A percentile compares a stretch with the other conserved stretches of the same genome.
These are phyloP conservation scores for Lutraria lutraria DNA, from an alignment of 2,888 invertebrate genomes.

Conservation along the genomic window DNA sequence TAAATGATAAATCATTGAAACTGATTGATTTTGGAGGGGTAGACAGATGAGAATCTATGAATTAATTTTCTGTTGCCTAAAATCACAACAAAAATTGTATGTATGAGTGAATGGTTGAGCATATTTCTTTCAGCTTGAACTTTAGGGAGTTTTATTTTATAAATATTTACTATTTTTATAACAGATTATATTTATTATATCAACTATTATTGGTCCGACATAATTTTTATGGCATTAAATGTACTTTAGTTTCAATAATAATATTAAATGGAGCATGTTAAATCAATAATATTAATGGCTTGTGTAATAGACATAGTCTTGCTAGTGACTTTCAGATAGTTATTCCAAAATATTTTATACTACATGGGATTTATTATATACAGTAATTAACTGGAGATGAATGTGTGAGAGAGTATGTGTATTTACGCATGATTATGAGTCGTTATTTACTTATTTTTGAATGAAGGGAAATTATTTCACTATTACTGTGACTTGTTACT, in stretches of 20 bases:
- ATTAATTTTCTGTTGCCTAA: too few species aligned
- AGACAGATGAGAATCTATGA: too few species aligned
- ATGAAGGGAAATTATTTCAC: too few species aligned
- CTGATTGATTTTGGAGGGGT: too few species aligned
- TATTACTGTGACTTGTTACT: too few species aligned
- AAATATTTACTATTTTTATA: constrained; percentile 25
- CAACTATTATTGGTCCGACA: neutral
- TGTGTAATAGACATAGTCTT: neutral
- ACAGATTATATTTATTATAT: constrained; percentile 13
- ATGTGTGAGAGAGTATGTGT: neutral
- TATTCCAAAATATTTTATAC: too few species aligned
- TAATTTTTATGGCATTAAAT: neutral
- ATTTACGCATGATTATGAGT: neutral
- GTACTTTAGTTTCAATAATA: neutral
- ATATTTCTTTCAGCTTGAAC: neutral
- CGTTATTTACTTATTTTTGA: too few species aligned
- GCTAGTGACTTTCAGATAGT: neutral
- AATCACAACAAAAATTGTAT: neutral
- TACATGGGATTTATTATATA: neutral
- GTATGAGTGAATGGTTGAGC: neutral
- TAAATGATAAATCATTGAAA: too few species aligned
- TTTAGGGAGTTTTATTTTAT: constrained; percentile 18
- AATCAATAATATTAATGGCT: neutral
- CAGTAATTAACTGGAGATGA: neutral
- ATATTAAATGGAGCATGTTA: neutral